Percentiles rank a stretch among this genome's conserved stretches.
phyloP scores from a whole-genome alignment of 2,113 vertebrate species.

The Indicator maculatus region DNA sequence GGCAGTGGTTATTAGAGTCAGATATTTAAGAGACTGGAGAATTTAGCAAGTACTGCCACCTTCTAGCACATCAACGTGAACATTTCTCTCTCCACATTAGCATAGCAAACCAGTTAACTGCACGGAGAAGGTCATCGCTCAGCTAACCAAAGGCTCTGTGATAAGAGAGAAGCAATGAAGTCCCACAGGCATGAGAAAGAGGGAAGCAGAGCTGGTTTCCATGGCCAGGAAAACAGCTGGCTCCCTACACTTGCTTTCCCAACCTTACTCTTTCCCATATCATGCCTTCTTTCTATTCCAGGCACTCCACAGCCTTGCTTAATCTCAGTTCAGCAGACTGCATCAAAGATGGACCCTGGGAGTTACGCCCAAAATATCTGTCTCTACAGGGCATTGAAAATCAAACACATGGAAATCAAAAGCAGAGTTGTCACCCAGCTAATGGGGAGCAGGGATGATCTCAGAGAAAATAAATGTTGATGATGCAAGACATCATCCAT shows the following conservation, averaged over 20 bases:
- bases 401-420: not conserved
- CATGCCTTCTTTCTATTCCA: not conserved
- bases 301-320: not conserved
- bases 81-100: not conserved
- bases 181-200: not conserved
- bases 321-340: not conserved
- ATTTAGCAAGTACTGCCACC: not conserved
- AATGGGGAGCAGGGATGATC: not conserved
- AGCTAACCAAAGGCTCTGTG: not conserved
- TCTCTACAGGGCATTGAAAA: not conserved
- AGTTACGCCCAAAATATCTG: not conserved
- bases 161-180: not conserved
- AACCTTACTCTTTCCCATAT: not conserved
- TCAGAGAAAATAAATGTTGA: not conserved
- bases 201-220: not conserved
- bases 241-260: fast-evolving
- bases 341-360: not conserved
- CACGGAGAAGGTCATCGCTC: not conserved
- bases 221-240: not conserved
- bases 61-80: not conserved
- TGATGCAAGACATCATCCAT: not conserved
- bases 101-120: not conserved
- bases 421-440: not conserved
- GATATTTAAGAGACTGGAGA: not conserved
- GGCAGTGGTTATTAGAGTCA: not conserved